phyloP scores from a whole-genome alignment of 2,113 vertebrate species.

The Alethe diademata region DNA sequence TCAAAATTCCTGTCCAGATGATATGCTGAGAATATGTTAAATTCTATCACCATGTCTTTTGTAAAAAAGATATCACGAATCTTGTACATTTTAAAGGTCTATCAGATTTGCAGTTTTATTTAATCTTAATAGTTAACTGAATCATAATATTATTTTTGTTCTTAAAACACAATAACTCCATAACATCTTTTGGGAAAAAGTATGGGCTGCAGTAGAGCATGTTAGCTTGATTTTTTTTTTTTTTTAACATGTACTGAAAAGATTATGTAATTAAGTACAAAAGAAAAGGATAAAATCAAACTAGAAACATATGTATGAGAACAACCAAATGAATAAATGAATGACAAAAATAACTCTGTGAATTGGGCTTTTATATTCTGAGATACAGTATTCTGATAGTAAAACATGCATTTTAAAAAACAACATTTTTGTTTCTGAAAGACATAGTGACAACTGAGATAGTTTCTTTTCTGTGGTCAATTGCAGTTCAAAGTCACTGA shows the following conservation, averaged over 20 bases:
- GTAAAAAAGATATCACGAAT: not conserved
- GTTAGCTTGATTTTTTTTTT: not conserved
- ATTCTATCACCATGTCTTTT: not conserved
- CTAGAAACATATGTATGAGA: not conserved
- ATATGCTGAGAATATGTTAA: not conserved
- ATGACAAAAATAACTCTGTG: not conserved
- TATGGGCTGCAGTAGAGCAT: constrained; percentile 26
- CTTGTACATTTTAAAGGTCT: constrained; percentile 24
- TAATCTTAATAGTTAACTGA: constrained; percentile 50
- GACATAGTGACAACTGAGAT: not conserved
- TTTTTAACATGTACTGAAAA: not conserved
- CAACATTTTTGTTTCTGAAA: not conserved
- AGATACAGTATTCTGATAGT: not conserved
- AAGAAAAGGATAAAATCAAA: not conserved
- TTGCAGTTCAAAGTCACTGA: not conserved
- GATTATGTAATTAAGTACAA: constrained; percentile 50
- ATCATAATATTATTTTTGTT: constrained; percentile 24
- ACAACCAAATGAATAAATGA: not conserved
- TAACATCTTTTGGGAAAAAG: constrained; percentile 44
- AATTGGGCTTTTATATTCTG: not conserved
- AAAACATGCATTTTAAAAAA: not conserved
- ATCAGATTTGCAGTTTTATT: constrained; percentile 23
- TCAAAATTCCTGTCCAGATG: not conserved
- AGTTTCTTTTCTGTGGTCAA: not conserved
- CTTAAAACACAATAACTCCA: constrained; percentile 49